Evolutionary conservation across 2,888 invertebrate species (phyloP), one percentile per base, ranked within the genome.

Genomic region (Diarsia mendica): DNA sequence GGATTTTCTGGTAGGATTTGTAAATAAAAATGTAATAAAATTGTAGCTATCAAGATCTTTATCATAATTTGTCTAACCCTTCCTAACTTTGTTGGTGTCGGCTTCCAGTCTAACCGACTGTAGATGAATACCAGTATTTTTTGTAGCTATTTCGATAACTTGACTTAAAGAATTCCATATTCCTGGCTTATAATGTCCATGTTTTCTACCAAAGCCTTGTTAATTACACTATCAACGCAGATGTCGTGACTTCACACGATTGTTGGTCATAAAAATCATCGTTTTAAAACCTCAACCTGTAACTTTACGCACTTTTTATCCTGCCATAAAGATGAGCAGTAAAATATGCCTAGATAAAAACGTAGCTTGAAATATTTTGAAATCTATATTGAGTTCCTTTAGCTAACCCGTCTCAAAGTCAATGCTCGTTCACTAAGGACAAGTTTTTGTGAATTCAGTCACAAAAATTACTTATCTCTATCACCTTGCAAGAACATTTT

Each of bases 401-500:
- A 55, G 44, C 23, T 20, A 64, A 55, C 51, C 39, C 51, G 67
- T 61, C 64, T 68, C 80, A 75, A 85, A 83, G 83, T 85, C 77
- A 77, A 75, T 49, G 72, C 68, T 79, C 75, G 60, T 66, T 55
- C 46, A n/a, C 58, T 73, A 72, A 81, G 74, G 77, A 84, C 82
- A 60, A 67, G 75, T 77, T 67, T 80, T 85, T 80, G 73, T 84
- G 63, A 76, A 80, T 83, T 81, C 63, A 39, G 72, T 77, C 68
- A 71, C 79, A 61, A 77, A 82, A 84, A 74, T 78, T 51, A 75
- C 71, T 72, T 83, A 80, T 74, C 85, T 68, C 76, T 77, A 79
- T 86, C 85, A 83, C 84, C 84, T 88, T 87, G 58, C 81, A 84
- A 79, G 65, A 80, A 79, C 79, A 87, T 88, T 87, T 83, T 85